These are phyloP conservation scores for Meriones unguiculatus DNA, from an alignment of 2,113 vertebrate genomes.

Conservation along the genomic window DNA sequence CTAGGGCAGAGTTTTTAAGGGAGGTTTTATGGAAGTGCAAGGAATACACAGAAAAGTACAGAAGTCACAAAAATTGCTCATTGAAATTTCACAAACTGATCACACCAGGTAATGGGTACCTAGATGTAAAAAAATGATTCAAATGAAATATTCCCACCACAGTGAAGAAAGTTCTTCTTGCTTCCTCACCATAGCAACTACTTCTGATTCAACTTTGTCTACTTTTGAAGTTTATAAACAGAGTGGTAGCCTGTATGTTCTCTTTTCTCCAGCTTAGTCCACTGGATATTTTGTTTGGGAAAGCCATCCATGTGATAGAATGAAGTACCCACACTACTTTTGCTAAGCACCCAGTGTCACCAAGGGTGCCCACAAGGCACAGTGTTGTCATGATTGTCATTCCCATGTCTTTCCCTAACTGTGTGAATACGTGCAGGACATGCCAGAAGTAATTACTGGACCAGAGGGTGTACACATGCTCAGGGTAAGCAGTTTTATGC, in stretches of 20 bases:
- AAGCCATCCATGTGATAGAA: too few relatives aligned
- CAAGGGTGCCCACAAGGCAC: background rate
- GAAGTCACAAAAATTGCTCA: background rate
- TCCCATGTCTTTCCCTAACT: background rate
- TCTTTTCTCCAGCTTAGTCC: background rate
- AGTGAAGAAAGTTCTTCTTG: background rate
- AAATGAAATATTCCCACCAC: background rate
- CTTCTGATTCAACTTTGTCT: background rate
- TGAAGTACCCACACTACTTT: background rate
- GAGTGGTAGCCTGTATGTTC: background rate
- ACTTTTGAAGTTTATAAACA: background rate
- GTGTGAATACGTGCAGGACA: rapidly evolving
- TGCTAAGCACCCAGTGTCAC: background rate
- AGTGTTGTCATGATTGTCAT: background rate
- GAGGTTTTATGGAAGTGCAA: background rate
- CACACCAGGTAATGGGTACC: too few relatives aligned
- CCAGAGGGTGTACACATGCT: too few relatives aligned
- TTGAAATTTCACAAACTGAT: background rate
- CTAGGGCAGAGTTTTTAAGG: background rate
- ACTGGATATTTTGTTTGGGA: background rate
- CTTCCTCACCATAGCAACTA: background rate
- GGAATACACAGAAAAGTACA: background rate
- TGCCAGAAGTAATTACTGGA: background rate
- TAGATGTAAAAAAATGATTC: background rate
- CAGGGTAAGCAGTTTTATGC: background rate